A percentile compares a stretch with the other conserved stretches of the same genome.
phyloP scores from a whole-genome alignment of 2,113 vertebrate species.

The Galeopterus variegatus region DNA sequence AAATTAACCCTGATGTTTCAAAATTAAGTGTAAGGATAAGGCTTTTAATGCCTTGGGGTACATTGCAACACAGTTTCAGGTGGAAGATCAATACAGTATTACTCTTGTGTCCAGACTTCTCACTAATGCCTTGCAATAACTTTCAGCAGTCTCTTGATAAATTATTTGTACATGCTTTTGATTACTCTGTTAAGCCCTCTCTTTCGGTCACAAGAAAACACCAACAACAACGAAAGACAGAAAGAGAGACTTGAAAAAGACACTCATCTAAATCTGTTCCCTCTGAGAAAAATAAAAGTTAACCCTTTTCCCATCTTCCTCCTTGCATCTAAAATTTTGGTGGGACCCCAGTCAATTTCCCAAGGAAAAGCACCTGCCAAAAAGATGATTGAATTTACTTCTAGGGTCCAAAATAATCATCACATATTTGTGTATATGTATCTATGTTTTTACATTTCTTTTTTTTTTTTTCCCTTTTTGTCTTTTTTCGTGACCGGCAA shows the following conservation, averaged over 20 bases:
- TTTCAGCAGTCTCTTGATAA: conserved; percentile 24
- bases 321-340: not conserved
- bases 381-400: not conserved
- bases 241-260: not conserved
- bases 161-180: not conserved
- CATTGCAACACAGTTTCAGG: not conserved
- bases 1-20: not conserved
- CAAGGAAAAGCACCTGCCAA: not conserved
- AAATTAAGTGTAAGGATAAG: not conserved
- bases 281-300: not conserved
- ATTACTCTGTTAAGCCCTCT: conserved; percentile 6
- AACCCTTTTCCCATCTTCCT: not conserved
- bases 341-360: not conserved
- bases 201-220: not conserved
- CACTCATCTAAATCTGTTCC: not conserved
- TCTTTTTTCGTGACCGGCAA: too few species aligned
- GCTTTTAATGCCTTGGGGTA: not conserved
- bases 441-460: not conserved
- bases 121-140: conserved; percentile 22
- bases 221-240: not conserved
- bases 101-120: conserved; percentile 44
- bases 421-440: not conserved
- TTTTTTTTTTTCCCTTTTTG: too few species aligned
- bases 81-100: conserved; percentile 4
- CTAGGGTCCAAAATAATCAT: not conserved